Conservation (phyloP, 2,888 invertebrate genomes). For the Eristalis tenax region DNA sequence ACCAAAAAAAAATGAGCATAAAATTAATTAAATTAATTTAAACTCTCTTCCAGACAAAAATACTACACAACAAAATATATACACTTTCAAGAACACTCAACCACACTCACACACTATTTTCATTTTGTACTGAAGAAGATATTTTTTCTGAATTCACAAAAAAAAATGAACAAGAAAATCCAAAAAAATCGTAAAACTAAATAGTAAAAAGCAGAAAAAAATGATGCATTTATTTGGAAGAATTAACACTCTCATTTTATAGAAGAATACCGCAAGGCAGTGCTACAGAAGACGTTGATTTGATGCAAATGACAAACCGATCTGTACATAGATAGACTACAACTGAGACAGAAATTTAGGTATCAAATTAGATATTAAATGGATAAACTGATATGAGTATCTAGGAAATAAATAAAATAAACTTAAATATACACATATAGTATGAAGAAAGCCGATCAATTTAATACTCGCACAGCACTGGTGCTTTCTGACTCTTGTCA, state of each 20-base stretch:
- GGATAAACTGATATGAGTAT: not conserved
- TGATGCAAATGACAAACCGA: slow-evolving; percentile 34
- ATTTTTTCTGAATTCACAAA: slow-evolving; percentile 65
- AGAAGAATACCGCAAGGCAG: slow-evolving; percentile 60
- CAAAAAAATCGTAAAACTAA: slow-evolving; percentile 64
- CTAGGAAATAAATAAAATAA: slow-evolving; percentile 1
- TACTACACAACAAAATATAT: not conserved
- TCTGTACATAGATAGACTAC: slow-evolving; percentile 55
- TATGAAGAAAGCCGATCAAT: slow-evolving; percentile 28
- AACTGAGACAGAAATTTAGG: slow-evolving; percentile 31
- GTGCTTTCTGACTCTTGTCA: slow-evolving; percentile 60
- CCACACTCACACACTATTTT: slow-evolving; percentile 66
- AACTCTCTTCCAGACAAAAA: slow-evolving; percentile 63
- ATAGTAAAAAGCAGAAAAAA: slow-evolving; percentile 49
- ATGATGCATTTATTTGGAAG: slow-evolving; percentile 27
- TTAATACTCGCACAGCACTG: slow-evolving; percentile 67
- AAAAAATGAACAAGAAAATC: slow-evolving; percentile 39
- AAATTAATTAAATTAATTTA: slow-evolving; percentile 73
- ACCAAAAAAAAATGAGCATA: slow-evolving; percentile 46
- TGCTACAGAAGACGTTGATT: slow-evolving; percentile 47
- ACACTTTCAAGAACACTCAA: not conserved
- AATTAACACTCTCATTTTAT: slow-evolving; percentile 60
- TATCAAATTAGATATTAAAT: slow-evolving; percentile 40
- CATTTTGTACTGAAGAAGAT: slow-evolving; percentile 68
- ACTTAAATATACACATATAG: not conserved